A percentile compares a stretch with the other conserved stretches of the same genome.
phyloP scores from a whole-genome alignment of 2,888 invertebrate species.

The Trimorus sp. region DNA sequence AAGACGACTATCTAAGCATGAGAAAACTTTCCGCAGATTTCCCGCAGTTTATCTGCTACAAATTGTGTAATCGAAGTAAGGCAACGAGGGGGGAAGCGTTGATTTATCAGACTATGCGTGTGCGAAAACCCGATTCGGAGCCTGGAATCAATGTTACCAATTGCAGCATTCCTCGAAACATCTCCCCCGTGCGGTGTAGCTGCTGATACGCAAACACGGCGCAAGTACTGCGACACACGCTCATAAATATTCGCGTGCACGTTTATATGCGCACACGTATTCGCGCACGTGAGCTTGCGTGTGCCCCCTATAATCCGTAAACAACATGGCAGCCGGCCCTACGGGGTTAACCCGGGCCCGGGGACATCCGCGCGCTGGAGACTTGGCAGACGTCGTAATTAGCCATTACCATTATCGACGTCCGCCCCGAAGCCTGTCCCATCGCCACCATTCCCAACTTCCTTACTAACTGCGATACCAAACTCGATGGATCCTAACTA shows the following conservation, averaged over 20 bases:
- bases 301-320: constrained; percentile 46
- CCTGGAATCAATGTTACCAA: constrained; percentile 51
- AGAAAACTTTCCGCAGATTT: no score
- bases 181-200: constrained; percentile 25
- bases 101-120: constrained; percentile 48
- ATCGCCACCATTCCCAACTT: constrained; percentile 49
- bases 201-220: constrained; percentile 54
- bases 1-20: no score
- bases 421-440: constrained; percentile 56
- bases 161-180: constrained; percentile 42
- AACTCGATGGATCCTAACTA: constrained; percentile 28
- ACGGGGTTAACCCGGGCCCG: constrained; percentile 25
- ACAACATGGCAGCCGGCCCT: constrained; percentile 24
- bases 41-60: no score
- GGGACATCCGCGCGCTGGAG: constrained; percentile 39
- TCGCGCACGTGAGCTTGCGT: not conserved
- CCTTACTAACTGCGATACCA: constrained; percentile 55
- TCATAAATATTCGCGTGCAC: constrained; percentile 50
- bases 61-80: no score
- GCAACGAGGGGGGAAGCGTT: not conserved
- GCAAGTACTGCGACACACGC: constrained; percentile 26
- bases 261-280: constrained; percentile 39
- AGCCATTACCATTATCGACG: constrained; percentile 68
- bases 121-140: constrained; percentile 38
- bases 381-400: constrained; percentile 66